Conservation (phyloP, 1,140 invertebrate species). For the Zelostemma sp. region DNA sequence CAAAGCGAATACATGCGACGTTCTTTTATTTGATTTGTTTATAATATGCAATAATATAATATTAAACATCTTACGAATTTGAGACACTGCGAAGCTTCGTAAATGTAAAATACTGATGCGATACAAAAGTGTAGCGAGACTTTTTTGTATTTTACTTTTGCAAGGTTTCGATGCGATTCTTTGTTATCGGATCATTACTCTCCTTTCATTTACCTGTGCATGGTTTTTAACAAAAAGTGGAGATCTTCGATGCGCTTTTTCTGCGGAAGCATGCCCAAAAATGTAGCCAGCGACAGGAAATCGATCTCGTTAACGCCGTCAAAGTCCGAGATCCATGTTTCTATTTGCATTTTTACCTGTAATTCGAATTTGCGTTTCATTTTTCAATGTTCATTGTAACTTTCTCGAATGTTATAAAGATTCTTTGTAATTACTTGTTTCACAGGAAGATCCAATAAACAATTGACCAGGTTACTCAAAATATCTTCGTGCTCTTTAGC, state of each 20-base stretch:
- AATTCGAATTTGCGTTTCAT: constrained; percentile 19
- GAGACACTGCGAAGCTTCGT: too few relatives aligned
- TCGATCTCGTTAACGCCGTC: constrained; percentile 61
- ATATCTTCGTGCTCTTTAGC: constrained; percentile 55
- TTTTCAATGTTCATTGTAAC: not conserved
- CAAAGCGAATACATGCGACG: constrained; percentile 46
- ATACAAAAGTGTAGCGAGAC: too few relatives aligned
- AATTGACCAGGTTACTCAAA: constrained; percentile 58
- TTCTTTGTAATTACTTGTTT: constrained; percentile 52
- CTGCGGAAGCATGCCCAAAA: constrained; percentile 63
- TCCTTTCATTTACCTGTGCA: constrained; percentile 56
- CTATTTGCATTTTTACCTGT: constrained; percentile 64
- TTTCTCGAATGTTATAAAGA: not conserved
- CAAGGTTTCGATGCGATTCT: not conserved
- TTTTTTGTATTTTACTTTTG: not conserved
- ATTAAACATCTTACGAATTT: constrained; percentile 36
- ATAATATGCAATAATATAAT: constrained; percentile 49
- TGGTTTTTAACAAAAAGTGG: constrained; percentile 61
- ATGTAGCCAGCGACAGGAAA: constrained; percentile 63
- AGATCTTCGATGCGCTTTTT: constrained; percentile 63
- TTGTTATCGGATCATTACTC: not conserved
- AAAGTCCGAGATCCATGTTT: constrained; percentile 61
- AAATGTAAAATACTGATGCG: too few relatives aligned
- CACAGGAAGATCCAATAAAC: constrained; percentile 60
- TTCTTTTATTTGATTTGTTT: constrained; percentile 48